Base-by-base conservation (phyloP, 92 coral and sea anemone genomes). In the Umimayanthus chanpuru region DNA sequence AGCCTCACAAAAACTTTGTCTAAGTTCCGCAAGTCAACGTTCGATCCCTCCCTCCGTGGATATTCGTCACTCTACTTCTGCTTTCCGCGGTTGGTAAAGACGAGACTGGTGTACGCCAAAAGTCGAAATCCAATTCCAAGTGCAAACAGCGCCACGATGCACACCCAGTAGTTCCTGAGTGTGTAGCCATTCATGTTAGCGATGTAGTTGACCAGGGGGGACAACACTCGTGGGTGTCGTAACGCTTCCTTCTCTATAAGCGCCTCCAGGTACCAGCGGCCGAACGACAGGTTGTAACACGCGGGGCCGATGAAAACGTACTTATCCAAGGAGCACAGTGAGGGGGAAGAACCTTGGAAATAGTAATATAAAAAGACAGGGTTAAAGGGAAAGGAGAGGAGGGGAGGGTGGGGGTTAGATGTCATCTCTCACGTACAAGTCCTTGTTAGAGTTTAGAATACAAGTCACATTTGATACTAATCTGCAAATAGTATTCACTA, bases 181-280 rank as follows among this genome's bases (percentile, higher is more conserved):
- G 90, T 85, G 92, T 92, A 92, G 56, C 88, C 92, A 67, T 89
- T 90, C 70, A 30, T 85, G 71, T 80, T 80, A 56, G 94, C 94
- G 61, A 89, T 44, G 12, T 0, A 3, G 72, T 89, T 88, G 0
- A 81, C 90, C 36, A 79, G 6, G 21, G 92, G 94, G 47, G 87
- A 85, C 73, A 79, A 44, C 18, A 92, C 94, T 10, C 85, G 77
- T 0, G 94, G 94, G 28, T 89, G 90, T 23, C 94, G 94, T 29
- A 85, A 21, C 11, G 94, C 94, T 55, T 92, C 94, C 56, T 79
- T 89, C 66, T 91, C 94, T 64, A 91, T 85, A 40, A 91, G 71
- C 6, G 94, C 91, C 79, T 92, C 94, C 18, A 92, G 87, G 81
- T 85, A 92, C 94, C 94, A 92, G 39, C 94, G 92, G 43, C 84